Base-by-base conservation (phyloP, 2,888 invertebrate genomes). In the Drepana falcataria region DNA sequence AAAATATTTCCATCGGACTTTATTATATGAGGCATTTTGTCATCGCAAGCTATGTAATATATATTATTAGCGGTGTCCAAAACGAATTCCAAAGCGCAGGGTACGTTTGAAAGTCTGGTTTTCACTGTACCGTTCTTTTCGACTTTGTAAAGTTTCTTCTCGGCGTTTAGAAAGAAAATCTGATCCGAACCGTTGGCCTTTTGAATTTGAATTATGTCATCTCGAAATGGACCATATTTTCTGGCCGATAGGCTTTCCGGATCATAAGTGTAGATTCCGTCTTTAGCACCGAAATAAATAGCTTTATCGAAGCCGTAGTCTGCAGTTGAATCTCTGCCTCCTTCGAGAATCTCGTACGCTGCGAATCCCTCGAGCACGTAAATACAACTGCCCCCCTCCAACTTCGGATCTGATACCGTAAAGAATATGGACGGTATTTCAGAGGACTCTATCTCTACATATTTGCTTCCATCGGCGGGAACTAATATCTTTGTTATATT, bases 361-460 rank as follows among this genome's bases (percentile, higher is more conserved):
- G 81, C 81, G 6, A 83, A 69, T 1, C 79, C 85, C 76, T 87
- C 83, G 7, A 87, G 55, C 0, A 85, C 84, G n/a, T 83, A 87
- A 2, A 87, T 80, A 59, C 85, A 85, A 35, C 75, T 73, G 0
- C 83, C 85, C 2, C 82, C 82, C 52, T 83, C 79, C 4, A 79
- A 55, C 47, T 71, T 79, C 0, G 79, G 68, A 53, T 85, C 83
- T 0, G 73, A 52, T 37, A 85, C 65, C 2, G 84, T 81, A 51
- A 87, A 87, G 55, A 86, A 87, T 55, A 87, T 78, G 1, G 82
- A 74, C 0, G 86, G 85, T 41, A 81, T 73, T 0, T 84, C 83
- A 0, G 78, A 67, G 0, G 75, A 54, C 41, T 79, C 79, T 2
- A 71, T 56, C 48, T 74, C 69, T 2, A 78, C 54, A 35, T 77